These are phyloP conservation scores for Eristalis arbustorum DNA, from an alignment of 2,888 invertebrate genomes.

Conservation along the genomic window DNA sequence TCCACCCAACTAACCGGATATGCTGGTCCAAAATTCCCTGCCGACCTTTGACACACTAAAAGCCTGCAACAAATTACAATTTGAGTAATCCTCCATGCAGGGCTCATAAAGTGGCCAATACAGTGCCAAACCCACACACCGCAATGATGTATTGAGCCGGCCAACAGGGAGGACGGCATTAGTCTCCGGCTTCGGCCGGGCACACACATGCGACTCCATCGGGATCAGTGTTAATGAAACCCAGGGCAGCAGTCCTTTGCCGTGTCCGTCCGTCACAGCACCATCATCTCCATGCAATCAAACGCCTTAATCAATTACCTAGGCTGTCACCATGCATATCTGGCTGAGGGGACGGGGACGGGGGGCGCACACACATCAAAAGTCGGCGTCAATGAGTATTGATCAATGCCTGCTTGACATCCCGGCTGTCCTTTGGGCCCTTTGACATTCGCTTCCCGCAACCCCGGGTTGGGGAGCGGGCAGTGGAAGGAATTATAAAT, in stretches of 20 bases:
- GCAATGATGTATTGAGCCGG: background rate
- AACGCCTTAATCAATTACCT: slow-evolving; percentile 37
- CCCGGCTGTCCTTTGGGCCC: background rate
- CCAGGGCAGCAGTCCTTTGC: background rate
- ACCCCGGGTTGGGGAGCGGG: background rate
- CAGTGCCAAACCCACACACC: background rate
- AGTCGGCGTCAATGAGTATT: slow-evolving; percentile 20
- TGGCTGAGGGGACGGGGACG: background rate
- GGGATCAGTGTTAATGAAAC: slow-evolving; percentile 32
- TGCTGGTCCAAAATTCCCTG: background rate
- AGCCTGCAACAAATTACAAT: slow-evolving; percentile 5
- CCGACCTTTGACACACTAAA: slow-evolving; percentile 2
- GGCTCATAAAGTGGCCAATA: slow-evolving; percentile 9
- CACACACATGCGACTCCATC: background rate
- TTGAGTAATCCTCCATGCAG: slow-evolving; percentile 5
- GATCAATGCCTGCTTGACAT: background rate
- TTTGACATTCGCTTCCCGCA: background rate
- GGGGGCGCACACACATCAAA: background rate
- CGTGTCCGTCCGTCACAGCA: background rate
- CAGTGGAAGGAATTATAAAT: slow-evolving; percentile 49
- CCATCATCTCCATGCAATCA: slow-evolving; percentile 19
- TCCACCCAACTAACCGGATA: no score
- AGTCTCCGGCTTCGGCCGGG: background rate
- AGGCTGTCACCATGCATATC: background rate
- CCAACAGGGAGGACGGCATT: background rate